These are phyloP conservation scores for Platichthys stellatus DNA, from an alignment of 2,113 vertebrate genomes.

Conservation along the genomic window DNA sequence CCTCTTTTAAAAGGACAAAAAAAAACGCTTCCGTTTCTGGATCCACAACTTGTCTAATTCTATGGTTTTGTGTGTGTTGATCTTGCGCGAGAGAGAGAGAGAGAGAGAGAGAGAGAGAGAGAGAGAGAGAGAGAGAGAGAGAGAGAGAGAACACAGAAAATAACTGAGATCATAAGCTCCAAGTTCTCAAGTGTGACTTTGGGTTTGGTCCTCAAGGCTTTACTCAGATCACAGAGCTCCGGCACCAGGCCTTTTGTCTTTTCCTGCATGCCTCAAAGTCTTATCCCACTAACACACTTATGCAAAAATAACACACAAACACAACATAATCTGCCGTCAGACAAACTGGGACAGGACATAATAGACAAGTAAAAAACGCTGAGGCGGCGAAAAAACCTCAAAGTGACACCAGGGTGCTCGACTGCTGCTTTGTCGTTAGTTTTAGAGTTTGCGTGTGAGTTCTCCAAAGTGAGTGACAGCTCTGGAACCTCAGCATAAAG, in stretches of 20 bases:
- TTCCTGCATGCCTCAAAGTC: slow-evolving; percentile 28
- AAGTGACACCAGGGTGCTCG: not conserved
- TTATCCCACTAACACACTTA: slow-evolving; percentile 46
- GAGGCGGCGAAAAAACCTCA: not conserved
- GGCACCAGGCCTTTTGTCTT: slow-evolving; percentile 46
- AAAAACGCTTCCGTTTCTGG: not conserved
- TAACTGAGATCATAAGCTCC: slow-evolving; percentile 31
- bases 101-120: too few species aligned
- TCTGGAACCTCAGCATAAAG: not conserved
- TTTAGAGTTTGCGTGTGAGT: not conserved
- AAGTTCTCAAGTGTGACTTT: slow-evolving; percentile 35
- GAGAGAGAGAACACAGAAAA: not conserved
- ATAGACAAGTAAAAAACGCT: slow-evolving; percentile 35
- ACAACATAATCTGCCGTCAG: slow-evolving; percentile 35
- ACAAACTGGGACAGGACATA: slow-evolving; percentile 42
- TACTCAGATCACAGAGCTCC: slow-evolving; percentile 44
- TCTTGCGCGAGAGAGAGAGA: slow-evolving; percentile 22
- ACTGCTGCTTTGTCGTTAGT: not conserved
- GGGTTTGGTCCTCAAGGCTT: slow-evolving; percentile 42
- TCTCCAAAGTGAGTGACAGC: not conserved
- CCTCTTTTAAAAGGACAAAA: too few species aligned
- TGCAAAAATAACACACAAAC: slow-evolving; percentile 14
- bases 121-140: too few species aligned
- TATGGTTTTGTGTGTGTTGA: slow-evolving; percentile 37
- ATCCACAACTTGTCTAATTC: slow-evolving; percentile 14